Evolutionary conservation across 2,113 vertebrate species (phyloP).

Genomic region (Ctenomys sociabilis): DNA sequence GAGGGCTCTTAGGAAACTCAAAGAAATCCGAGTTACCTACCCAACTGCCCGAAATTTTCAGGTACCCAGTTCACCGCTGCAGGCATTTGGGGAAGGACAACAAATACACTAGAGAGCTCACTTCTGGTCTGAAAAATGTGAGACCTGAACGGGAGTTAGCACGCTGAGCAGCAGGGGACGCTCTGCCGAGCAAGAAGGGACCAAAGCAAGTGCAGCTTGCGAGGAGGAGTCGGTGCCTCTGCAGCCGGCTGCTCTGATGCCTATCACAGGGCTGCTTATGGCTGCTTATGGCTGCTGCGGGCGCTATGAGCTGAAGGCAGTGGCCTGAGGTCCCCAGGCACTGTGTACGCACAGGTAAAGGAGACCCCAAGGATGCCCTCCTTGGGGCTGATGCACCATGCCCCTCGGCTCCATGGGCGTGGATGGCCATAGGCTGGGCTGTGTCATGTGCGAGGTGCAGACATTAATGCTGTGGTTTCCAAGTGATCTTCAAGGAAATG

Average conservation of each 20-base stretch:
- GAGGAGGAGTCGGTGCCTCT: neutral
- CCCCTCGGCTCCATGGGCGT: neutral
- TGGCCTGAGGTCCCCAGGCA: neutral
- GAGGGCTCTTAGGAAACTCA: neutral
- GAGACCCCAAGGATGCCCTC: neutral
- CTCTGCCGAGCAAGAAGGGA: neutral
- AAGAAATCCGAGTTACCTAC: neutral
- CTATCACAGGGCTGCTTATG: neutral
- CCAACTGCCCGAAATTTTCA: neutral
- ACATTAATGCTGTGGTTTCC: neutral
- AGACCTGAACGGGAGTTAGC: neutral
- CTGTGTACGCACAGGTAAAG: accelerated
- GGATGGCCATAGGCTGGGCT: neutral
- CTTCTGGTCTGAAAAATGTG: neutral
- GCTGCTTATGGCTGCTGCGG: neutral
- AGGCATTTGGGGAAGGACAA: neutral
- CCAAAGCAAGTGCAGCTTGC: neutral
- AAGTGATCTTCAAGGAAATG: neutral
- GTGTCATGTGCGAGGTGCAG: neutral
- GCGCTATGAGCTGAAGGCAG: neutral
- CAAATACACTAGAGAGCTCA: neutral
- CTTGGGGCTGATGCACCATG: neutral
- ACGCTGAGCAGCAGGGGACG: no score
- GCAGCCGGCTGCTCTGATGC: neutral
- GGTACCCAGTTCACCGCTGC: neutral